A percentile compares a stretch with the other conserved stretches of the same genome.
Evolutionary conservation across 2,113 vertebrate species (phyloP).

Genomic region (Lota lota): DNA sequence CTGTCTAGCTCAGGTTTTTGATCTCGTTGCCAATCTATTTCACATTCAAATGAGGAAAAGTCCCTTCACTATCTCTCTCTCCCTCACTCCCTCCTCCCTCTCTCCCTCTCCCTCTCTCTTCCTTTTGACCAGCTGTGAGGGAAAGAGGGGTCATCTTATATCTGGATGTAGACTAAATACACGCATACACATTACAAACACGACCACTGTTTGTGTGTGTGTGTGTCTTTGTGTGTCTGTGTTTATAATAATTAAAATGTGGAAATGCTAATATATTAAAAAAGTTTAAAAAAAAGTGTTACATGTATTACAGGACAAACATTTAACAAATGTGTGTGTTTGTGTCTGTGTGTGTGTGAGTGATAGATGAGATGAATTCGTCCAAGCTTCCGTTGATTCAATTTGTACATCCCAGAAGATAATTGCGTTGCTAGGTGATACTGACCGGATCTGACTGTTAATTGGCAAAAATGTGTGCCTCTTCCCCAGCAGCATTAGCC

Average conservation of each 20-base stretch:
- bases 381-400: neutral
- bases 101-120: constrained; percentile 17
- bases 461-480: constrained; percentile 5
- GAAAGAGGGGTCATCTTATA: constrained; percentile 31
- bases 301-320: no score
- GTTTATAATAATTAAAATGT: no score
- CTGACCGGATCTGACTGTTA: constrained; percentile 1
- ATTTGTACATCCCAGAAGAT: neutral
- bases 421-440: constrained; percentile 12
- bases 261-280: no score
- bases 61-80: neutral
- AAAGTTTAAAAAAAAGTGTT: no score
- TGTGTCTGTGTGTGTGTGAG: neutral
- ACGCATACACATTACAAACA: neutral
- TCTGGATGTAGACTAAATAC: neutral
- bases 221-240: neutral
- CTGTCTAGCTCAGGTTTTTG: constrained; percentile 42
- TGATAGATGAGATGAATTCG: neutral
- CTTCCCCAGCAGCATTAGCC: constrained; percentile 13
- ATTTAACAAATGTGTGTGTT: neutral
- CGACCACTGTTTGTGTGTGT: neutral
- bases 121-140: constrained; percentile 32
- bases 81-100: no score
- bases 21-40: constrained; percentile 51
- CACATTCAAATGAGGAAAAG: constrained; percentile 54